A percentile compares a stretch with the other conserved stretches of the same genome.
These are phyloP conservation scores for Rhinogobius similis DNA, from an alignment of 2,113 vertebrate species.

Conservation along the genomic window DNA sequence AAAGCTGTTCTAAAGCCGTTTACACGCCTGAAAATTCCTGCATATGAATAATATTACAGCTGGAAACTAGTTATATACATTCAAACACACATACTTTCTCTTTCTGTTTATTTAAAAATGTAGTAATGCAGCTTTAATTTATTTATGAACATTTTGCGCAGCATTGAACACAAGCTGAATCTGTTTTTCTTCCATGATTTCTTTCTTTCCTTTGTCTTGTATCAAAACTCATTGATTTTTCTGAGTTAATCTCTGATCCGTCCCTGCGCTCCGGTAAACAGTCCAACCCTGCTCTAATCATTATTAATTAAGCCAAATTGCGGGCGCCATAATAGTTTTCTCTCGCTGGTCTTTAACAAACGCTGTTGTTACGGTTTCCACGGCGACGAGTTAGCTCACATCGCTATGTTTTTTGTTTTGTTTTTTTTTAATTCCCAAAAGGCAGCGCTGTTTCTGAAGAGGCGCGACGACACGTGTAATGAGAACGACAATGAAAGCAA, in stretches of 20 bases:
- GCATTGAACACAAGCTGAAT: too few relatives aligned
- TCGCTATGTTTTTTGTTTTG: neutral
- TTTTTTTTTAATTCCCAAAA: neutral
- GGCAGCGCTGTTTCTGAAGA: neutral
- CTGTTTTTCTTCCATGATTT: neutral
- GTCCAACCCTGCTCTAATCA: slow-evolving; percentile 12
- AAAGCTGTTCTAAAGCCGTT: too few relatives aligned
- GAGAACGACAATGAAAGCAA: too few relatives aligned
- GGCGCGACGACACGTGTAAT: neutral
- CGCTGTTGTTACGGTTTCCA: slow-evolving; percentile 1
- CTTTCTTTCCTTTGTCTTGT: neutral
- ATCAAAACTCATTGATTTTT: neutral
- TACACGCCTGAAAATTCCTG: too few relatives aligned
- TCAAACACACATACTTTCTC: too few relatives aligned
- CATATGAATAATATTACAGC: too few relatives aligned
- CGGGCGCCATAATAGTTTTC: slow-evolving; percentile 16
- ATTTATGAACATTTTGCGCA: too few relatives aligned
- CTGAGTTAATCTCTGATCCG: neutral
- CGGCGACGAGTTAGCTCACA: neutral
- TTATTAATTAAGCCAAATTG: slow-evolving; percentile 34
- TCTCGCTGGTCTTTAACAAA: slow-evolving; percentile 6
- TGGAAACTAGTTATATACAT: too few relatives aligned
- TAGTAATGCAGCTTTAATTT: too few relatives aligned
- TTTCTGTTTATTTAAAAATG: too few relatives aligned
- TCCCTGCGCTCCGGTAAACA: neutral